Conservation (phyloP, 2,113 vertebrate genomes). For the Melospiza melodia region DNA sequence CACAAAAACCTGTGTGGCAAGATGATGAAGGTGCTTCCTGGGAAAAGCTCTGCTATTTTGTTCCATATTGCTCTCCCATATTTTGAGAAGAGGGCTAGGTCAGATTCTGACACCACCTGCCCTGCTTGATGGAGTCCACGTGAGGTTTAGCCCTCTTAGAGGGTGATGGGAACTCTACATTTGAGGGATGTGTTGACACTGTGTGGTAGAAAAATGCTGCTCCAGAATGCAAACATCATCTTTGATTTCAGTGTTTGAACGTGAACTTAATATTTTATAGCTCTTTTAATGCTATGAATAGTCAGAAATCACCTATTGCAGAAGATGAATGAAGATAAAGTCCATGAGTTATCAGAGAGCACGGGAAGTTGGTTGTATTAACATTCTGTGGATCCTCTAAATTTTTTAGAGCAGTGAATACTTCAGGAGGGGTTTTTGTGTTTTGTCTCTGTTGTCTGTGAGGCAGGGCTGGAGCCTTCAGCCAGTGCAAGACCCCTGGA, state of each 20-base stretch:
- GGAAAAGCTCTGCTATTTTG: not conserved
- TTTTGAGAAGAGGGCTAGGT: not conserved
- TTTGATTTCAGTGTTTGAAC: not conserved
- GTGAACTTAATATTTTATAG: not conserved
- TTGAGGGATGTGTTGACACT: not conserved
- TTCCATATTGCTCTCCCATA: not conserved
- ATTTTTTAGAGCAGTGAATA: not conserved
- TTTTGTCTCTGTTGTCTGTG: not conserved
- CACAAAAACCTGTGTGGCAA: not conserved
- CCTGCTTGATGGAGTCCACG: not conserved
- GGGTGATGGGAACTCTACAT: not conserved
- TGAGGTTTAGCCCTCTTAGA: not conserved
- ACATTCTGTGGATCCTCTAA: not conserved
- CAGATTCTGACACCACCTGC: not conserved
- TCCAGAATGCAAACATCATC: not conserved
- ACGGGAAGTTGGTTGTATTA: not conserved
- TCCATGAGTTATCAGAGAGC: not conserved
- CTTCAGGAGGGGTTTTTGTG: not conserved
- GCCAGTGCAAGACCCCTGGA: not conserved
- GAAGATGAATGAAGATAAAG: too few relatives aligned
- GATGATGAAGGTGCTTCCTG: not conserved
- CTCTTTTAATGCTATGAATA: too few relatives aligned
- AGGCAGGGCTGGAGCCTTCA: not conserved
- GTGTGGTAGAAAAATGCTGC: not conserved
- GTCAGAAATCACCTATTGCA: too few relatives aligned